These are phyloP conservation scores for Sebastes reedi DNA, from an alignment of 2,797 vertebrate species.

Conservation along the genomic window DNA sequence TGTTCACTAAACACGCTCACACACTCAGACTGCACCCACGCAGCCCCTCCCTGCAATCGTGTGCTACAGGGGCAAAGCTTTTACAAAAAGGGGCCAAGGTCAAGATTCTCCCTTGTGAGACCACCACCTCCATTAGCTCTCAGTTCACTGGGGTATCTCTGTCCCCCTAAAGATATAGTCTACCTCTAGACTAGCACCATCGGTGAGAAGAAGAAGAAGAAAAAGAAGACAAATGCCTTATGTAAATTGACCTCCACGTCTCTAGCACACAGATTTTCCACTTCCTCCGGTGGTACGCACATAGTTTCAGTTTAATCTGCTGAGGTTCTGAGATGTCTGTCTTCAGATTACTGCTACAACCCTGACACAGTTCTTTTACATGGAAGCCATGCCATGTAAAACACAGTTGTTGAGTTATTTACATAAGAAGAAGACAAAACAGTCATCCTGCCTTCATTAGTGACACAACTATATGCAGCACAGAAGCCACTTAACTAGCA, in stretches of 20 bases:
- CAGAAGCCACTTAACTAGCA: neutral
- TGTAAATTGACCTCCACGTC: neutral
- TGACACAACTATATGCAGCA: neutral
- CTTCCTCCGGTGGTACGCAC: neutral
- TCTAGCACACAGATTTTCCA: neutral
- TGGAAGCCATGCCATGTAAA: neutral
- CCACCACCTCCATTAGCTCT: conserved; percentile 77
- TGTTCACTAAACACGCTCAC: conserved; percentile 61
- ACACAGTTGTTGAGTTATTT: neutral
- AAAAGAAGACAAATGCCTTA: neutral
- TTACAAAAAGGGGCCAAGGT: conserved; percentile 76
- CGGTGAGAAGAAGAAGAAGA: neutral
- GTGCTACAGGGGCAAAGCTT: conserved; percentile 79
- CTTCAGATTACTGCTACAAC: neutral
- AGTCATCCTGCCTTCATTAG: neutral
- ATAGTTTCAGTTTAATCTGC: neutral
- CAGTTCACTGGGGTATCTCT: conserved; percentile 42
- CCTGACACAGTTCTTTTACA: neutral
- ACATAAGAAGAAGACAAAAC: too few relatives aligned
- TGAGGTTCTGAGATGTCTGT: neutral
- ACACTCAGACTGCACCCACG: conserved; percentile 44
- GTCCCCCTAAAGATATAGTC: conserved; percentile 24
- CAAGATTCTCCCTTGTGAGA: conserved; percentile 66
- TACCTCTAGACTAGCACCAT: neutral
- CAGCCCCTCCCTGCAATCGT: conserved; percentile 60